Evolutionary conservation across 2,113 vertebrate species (phyloP).

Genomic region (Leptosomus discolor): DNA sequence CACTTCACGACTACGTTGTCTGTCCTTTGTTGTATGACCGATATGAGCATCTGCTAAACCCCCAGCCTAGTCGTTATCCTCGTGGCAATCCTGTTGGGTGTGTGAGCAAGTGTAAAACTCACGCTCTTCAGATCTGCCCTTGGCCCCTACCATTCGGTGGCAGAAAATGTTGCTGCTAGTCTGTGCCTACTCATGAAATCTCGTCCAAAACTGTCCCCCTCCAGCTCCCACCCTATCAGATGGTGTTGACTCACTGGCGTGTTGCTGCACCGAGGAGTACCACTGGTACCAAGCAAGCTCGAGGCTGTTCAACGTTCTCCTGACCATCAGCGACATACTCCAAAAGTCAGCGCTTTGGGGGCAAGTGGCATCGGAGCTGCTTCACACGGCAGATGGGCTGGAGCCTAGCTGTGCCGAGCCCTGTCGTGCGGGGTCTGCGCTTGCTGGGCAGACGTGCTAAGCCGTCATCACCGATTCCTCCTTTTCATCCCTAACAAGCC

Average conservation of each 20-base stretch:
- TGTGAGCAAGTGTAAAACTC: too few species aligned
- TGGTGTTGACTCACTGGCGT: fast-evolving
- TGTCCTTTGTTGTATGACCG: neutral
- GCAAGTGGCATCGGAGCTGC: too few species aligned
- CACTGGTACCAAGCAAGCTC: too few species aligned
- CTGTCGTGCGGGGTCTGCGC: too few species aligned
- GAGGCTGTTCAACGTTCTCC: too few species aligned
- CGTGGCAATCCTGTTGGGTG: neutral
- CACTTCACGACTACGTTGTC: neutral
- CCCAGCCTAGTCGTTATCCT: neutral
- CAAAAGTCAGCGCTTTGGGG: too few species aligned
- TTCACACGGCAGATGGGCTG: fast-evolving
- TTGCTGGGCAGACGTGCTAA: fast-evolving
- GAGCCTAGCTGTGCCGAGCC: too few species aligned
- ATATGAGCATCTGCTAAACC: neutral
- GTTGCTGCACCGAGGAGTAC: too few species aligned
- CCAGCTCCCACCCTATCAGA: fast-evolving
- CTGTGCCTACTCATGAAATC: fast-evolving
- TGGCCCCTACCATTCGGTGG: neutral
- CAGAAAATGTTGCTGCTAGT: neutral
- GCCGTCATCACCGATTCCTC: fast-evolving
- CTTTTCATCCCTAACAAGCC: neutral
- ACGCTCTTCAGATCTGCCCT: neutral
- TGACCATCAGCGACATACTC: too few species aligned
- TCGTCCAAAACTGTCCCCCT: fast-evolving